Evolutionary conservation across 2,888 invertebrate genomes (phyloP), one percentile per base, ranked within the genome.

Genomic region (Cheilosia soror): DNA sequence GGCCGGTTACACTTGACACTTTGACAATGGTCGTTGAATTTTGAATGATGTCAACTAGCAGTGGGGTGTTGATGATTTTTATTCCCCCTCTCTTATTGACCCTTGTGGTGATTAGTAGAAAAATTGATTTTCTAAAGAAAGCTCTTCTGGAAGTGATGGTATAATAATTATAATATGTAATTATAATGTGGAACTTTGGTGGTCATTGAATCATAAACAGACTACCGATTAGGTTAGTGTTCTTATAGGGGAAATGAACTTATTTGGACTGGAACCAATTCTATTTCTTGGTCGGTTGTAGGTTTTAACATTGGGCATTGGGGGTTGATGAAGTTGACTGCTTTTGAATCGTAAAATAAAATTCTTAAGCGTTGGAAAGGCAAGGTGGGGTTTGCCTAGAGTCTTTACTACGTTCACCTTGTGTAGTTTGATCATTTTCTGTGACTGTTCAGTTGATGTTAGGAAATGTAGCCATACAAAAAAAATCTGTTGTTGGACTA

Each of bases 11-110:
- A 69, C 69, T 77, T 83, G 83, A 78, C 83, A 78, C 73, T 57
- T 57, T 68, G 57, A 78, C 78, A 83, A 68, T 73, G 66, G 57
- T 51, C 68, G 73, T 69, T 77, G 77, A 77, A 69, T 77, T 77
- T 53, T 69, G 77, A 81, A 68, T 73, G 63, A 73, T 78, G 73
- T 51, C 57, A 75, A 68, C 27, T 7, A 47, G 15, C 47, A 25
- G 20, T 11, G 20, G 66, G 53, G 51, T 49, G 49, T 25, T 29
- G 49, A 27, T 5, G 9, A 27, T 15, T 58, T 27, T 11, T 49
- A 4, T 25, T 7, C 9, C 15, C 3, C 42, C 33, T 69, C 27
- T 57, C 27, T 60, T 49, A 27, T 15, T 44, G n/a, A 62, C 29
- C 15, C 31, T 65, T 37, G 51, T 7, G 51, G 37, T 66, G 37